Base-by-base conservation (phyloP, 1,140 invertebrate genomes). In the Drosophila kohkoa region DNA sequence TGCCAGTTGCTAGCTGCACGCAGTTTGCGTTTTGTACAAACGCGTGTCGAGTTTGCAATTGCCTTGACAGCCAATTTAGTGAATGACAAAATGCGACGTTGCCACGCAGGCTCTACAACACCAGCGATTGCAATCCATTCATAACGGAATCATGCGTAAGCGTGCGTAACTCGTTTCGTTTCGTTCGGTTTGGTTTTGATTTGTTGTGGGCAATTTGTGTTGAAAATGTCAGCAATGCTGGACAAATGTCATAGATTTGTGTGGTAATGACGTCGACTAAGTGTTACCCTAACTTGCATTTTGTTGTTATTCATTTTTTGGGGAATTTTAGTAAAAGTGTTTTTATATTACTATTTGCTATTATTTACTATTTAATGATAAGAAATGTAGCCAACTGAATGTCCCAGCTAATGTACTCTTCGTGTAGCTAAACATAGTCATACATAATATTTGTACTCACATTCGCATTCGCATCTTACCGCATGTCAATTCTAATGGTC, bases 121-220 rank as follows among this genome's bases (percentile, higher is more conserved):
- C 20, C 4, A 25, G 20, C 20, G 3, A 51, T 13, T 41, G 75
- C 63, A 70, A 54, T 71, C 80, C 72, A 72, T 72, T 77, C 58
- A 77, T 77, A 78, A 75, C 75, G 65, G 80, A 58, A 82, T 59
- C 69, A 69, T 88, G 83, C 83, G 83, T 87, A 87, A 75, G 77
- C 85, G 72, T 70, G 83, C 85, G 87, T 79, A 89, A 88, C 85
- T 89, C 28, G 83, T 89, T 89, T 88, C 58, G 32, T 68, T 45
- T 59, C 10, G 28, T 66, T 57, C 5, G 4, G 7, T 60, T 28
- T 15, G 5, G 28, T 49, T 15, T 25, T 2, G 30, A 8, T 32
- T 32, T 32, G 30, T 28, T 43, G 48, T 45, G 35, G 30, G 20
- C 20, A 52, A 25, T 25, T 35, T 51, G 32, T 35, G 57, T 62